Conservation (phyloP, 2,888 invertebrate genomes). For the Gibbula magus region DNA sequence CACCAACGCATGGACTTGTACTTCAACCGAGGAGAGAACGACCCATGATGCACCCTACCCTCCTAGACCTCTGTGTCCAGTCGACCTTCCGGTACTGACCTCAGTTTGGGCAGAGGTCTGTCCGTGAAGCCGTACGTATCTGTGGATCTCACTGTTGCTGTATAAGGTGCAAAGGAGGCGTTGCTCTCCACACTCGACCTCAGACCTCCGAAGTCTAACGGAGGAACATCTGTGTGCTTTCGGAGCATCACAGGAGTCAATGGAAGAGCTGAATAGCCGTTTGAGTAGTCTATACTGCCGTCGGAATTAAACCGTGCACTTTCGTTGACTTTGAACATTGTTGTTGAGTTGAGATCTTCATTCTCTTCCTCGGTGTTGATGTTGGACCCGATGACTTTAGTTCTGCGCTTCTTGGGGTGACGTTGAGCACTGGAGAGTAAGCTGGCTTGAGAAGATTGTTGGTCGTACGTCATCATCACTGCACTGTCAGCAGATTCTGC, state of each 20-base stretch:
- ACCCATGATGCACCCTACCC: background rate
- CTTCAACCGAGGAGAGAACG: too few species aligned
- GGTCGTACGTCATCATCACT: slow-evolving; percentile 18
- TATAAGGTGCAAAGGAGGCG: slow-evolving; percentile 59
- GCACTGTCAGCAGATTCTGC: slow-evolving; percentile 20
- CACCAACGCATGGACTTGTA: too few species aligned
- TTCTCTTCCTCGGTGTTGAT: slow-evolving; percentile 37
- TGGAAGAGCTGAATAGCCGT: slow-evolving; percentile 51
- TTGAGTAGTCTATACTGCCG: slow-evolving; percentile 57
- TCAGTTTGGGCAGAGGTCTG: slow-evolving; percentile 36
- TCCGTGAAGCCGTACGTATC: slow-evolving; percentile 55
- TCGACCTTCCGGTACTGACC: slow-evolving; percentile 28
- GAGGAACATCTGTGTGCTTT: slow-evolving; percentile 58
- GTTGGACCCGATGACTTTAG: background rate
- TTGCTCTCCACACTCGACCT: slow-evolving; percentile 59
- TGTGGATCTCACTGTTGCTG: slow-evolving; percentile 57
- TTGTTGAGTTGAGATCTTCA: slow-evolving; percentile 59
- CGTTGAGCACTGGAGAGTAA: slow-evolving; percentile 19
- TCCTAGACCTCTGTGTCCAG: slow-evolving; percentile 27
- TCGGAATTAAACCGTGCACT: slow-evolving; percentile 54
- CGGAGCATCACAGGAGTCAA: slow-evolving; percentile 55
- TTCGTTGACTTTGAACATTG: slow-evolving; percentile 58
- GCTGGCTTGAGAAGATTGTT: slow-evolving; percentile 24
- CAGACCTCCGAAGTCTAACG: slow-evolving; percentile 62
- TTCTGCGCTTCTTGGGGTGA: slow-evolving; percentile 41